phyloP scores from a whole-genome alignment of 2,888 invertebrate genomes.

The Cheilosia vulpina region DNA sequence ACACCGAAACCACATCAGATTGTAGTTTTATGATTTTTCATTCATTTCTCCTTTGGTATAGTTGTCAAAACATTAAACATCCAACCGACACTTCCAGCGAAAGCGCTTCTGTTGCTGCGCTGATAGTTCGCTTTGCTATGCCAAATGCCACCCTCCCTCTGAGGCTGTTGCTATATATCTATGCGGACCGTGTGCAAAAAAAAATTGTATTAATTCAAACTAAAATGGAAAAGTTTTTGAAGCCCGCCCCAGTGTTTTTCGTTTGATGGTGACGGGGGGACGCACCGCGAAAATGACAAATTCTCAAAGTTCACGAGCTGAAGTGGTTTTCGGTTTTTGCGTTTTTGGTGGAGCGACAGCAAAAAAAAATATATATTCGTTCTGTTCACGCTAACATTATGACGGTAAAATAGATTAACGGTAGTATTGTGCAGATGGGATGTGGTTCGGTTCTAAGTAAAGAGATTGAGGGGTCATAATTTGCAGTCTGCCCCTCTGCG shows the following conservation, averaged over 20 bases:
- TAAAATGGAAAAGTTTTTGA: constrained; percentile 56
- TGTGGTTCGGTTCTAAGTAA: constrained; percentile 5
- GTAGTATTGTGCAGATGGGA: constrained; percentile 11
- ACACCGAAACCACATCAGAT: constrained; percentile 49
- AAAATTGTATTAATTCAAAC: constrained; percentile 48
- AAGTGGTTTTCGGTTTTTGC: constrained; percentile 60
- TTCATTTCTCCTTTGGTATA: constrained; percentile 63
- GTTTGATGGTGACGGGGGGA: constrained; percentile 6
- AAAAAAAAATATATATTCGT: constrained; percentile 5
- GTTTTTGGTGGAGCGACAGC: background rate
- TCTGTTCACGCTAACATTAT: constrained; percentile 44
- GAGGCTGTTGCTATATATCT: background rate
- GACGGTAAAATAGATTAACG: constrained; percentile 46
- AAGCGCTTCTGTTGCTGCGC: constrained; percentile 3
- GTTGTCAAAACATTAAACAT: constrained; percentile 70
- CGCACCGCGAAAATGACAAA: constrained; percentile 67
- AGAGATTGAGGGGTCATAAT: background rate
- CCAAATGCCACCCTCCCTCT: background rate
- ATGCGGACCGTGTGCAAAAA: background rate
- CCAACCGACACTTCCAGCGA: constrained; percentile 2
- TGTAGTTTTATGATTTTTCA: constrained; percentile 68
- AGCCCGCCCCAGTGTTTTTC: constrained; percentile 49
- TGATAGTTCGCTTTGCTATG: background rate
- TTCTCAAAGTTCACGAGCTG: constrained; percentile 65
- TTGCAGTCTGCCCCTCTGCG: background rate